Percentiles rank a stretch among this genome's conserved stretches.
phyloP scores from a whole-genome alignment of 2,888 invertebrate genomes.

The Diploptera punctata region DNA sequence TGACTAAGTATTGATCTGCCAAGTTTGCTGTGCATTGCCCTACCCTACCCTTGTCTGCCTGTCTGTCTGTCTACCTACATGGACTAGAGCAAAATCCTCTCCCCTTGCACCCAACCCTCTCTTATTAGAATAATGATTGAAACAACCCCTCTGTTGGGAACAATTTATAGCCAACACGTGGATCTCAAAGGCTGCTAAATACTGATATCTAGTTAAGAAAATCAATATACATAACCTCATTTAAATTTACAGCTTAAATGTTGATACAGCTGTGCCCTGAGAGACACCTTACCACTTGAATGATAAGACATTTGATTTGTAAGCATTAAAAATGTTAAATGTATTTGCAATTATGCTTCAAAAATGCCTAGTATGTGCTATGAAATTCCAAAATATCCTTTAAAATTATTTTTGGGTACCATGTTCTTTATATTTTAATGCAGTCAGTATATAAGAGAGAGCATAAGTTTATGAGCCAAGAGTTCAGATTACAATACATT shows the following conservation, averaged over 20 bases:
- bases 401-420: too few species aligned
- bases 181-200: neutral
- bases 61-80: constrained; percentile 28
- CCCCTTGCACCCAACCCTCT: neutral
- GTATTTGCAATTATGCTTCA: too few species aligned
- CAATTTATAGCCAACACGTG: neutral
- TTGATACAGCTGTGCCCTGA: too few species aligned
- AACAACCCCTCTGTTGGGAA: neutral
- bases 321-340: too few species aligned
- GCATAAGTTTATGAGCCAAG: too few species aligned
- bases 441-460: too few species aligned
- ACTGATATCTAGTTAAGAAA: neutral
- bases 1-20: constrained; percentile 30
- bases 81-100: constrained; percentile 2
- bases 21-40: constrained; percentile 34
- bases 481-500: too few species aligned
- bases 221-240: neutral
- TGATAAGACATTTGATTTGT: too few species aligned
- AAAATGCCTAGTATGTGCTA: too few species aligned
- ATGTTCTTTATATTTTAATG: too few species aligned
- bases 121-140: neutral
- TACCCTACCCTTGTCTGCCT: constrained; percentile 37
- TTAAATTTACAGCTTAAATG: neutral
- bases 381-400: too few species aligned
- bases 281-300: too few species aligned